Evolutionary conservation across 2,113 vertebrate species (phyloP).

Genomic region (Osmerus mordax): DNA sequence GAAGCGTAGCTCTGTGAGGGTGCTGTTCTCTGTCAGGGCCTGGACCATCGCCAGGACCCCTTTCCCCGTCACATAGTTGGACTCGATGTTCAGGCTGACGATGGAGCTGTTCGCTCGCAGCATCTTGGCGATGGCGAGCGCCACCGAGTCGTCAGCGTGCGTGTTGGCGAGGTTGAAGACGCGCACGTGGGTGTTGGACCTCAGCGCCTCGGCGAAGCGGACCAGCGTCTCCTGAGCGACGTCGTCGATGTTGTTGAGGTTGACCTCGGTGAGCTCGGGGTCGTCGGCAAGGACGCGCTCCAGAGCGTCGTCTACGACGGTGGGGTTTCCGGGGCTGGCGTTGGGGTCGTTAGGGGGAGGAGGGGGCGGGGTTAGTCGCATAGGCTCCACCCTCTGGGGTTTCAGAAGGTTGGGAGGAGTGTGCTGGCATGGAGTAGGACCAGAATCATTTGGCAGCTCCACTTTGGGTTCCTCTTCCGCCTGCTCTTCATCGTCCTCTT

Average conservation of each 20-base stretch:
- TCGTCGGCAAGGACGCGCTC: constrained; percentile 82
- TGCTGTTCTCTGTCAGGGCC: constrained; percentile 81
- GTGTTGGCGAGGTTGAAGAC: constrained; percentile 91
- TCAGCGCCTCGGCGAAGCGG: constrained; percentile 85
- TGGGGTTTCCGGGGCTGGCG: constrained; percentile 81
- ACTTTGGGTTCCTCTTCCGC: constrained; percentile 59
- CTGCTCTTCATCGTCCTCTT: constrained; percentile 42
- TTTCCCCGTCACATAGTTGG: constrained; percentile 92
- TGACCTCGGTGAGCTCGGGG: constrained; percentile 83
- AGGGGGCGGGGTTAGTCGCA: constrained; percentile 66
- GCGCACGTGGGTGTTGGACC: constrained; percentile 81
- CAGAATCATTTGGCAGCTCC: constrained; percentile 45
- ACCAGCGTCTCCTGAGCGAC: constrained; percentile 83
- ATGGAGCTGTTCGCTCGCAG: constrained; percentile 83
- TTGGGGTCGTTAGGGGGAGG: constrained; percentile 40
- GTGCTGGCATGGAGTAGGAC: constrained; percentile 24
- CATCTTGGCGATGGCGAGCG: constrained; percentile 85
- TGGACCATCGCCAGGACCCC: constrained; percentile 88
- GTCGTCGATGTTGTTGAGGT: constrained; percentile 96
- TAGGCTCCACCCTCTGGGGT: constrained; percentile 59
- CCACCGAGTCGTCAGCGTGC: constrained; percentile 82
- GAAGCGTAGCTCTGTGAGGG: constrained; percentile 91
- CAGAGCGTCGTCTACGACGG: constrained; percentile 86
- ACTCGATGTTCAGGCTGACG: constrained; percentile 88
- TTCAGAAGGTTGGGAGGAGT: constrained; percentile 42